Percentiles rank a stretch among this genome's conserved stretches.
Conservation (phyloP, 2,113 vertebrate genomes). For the Rutilus rutilus region DNA sequence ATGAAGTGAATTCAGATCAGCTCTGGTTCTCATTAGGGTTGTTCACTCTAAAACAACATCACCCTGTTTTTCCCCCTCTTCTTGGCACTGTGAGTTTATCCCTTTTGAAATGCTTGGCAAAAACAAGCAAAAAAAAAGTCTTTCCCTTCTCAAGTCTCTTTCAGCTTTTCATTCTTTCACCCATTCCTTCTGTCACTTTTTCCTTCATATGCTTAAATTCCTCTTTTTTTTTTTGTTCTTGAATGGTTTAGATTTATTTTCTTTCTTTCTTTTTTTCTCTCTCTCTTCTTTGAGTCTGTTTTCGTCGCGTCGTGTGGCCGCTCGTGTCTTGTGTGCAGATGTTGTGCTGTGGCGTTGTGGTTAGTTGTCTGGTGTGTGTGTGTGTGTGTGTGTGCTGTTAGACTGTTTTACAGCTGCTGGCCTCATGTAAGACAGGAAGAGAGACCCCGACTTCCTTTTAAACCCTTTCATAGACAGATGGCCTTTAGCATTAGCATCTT, state of each 20-base stretch:
- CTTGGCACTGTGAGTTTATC: conserved; percentile 26
- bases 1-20: conserved; percentile 23
- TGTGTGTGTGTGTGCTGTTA: background rate
- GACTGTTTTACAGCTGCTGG: conserved; percentile 33
- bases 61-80: conserved; percentile 12
- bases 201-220: background rate
- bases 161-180: conserved; percentile 54
- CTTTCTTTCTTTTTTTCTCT: background rate
- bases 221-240: background rate
- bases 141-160: conserved; percentile 43
- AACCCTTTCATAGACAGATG: conserved; percentile 19
- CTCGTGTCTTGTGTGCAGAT: conserved; percentile 3
- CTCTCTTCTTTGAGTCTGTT: conserved; percentile 32
- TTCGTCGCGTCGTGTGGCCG: background rate
- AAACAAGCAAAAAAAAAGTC: background rate
- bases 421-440: conserved; percentile 56
- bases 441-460: conserved; percentile 32
- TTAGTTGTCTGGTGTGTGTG: background rate
- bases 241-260: conserved; percentile 31
- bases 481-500: conserved; percentile 9
- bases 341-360: conserved; percentile 8
- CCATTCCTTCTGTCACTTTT: background rate
- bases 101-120: conserved; percentile 30
- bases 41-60: background rate
- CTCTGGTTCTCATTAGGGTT: conserved; percentile 67